Conservation (phyloP, 2,113 vertebrate genomes). For the Micronisus gabar region DNA sequence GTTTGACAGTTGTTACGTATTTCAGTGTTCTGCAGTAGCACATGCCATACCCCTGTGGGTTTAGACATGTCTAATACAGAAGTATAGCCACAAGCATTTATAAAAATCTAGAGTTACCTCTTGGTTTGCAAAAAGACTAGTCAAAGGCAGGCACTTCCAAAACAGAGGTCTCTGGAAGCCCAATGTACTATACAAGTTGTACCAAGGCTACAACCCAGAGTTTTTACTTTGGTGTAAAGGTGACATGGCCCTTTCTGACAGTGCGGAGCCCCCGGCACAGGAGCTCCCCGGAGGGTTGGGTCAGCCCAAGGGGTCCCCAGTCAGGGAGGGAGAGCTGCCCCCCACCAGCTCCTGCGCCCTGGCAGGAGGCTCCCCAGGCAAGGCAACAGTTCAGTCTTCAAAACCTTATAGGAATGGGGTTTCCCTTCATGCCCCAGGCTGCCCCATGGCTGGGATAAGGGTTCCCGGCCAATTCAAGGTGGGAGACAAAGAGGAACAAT, state of each 20-base stretch:
- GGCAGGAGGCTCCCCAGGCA: no score
- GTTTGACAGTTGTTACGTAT: background rate
- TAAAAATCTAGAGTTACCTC: background rate
- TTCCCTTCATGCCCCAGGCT: no score
- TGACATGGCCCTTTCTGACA: background rate
- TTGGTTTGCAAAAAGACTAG: background rate
- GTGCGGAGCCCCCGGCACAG: accelerated
- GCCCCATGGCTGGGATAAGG: background rate
- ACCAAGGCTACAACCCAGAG: background rate
- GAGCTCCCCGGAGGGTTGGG: background rate
- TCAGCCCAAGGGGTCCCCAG: background rate
- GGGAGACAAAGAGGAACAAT: background rate
- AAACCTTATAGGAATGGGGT: background rate
- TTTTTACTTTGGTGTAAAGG: background rate
- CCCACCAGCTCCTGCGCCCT: accelerated
- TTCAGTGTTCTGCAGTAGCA: background rate
- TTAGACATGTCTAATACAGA: background rate
- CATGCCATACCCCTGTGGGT: background rate
- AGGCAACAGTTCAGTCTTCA: background rate
- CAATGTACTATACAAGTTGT: no score
- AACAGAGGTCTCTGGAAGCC: background rate
- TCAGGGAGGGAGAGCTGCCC: background rate
- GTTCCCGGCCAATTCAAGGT: accelerated
- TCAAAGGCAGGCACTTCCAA: background rate
- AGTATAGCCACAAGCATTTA: background rate